Evolutionary conservation across 1,140 invertebrate genomes (phyloP).

Genomic region (Aethina tumida): DNA sequence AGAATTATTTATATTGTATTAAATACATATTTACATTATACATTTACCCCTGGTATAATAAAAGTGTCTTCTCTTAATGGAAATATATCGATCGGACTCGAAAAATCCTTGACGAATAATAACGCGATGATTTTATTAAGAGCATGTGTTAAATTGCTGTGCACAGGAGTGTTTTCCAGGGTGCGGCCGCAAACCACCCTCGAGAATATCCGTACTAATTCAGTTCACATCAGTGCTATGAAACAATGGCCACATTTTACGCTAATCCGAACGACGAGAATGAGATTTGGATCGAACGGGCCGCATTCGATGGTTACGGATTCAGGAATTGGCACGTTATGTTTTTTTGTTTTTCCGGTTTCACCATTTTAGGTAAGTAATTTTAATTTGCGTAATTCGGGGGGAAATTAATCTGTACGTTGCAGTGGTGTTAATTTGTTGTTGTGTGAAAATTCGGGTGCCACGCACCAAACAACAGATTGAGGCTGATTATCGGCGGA

Average conservation of each 20-base stretch:
- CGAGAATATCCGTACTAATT: too few relatives aligned
- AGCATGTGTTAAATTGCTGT: too few relatives aligned
- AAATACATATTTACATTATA: too few relatives aligned
- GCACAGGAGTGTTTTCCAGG: too few relatives aligned
- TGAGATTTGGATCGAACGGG: constrained; percentile 48
- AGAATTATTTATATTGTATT: too few relatives aligned
- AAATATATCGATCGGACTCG: too few relatives aligned
- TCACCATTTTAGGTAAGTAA: constrained; percentile 44
- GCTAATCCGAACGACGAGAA: constrained; percentile 31
- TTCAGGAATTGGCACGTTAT: constrained; percentile 56
- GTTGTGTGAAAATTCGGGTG: constrained; percentile 76
- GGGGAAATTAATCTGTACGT: constrained; percentile 6
- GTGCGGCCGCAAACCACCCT: too few relatives aligned
- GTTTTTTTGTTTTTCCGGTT: constrained; percentile 45
- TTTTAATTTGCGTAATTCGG: neutral
- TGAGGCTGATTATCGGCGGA: constrained; percentile 77
- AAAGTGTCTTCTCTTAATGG: too few relatives aligned
- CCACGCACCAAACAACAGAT: constrained; percentile 89
- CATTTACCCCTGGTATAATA: too few relatives aligned
- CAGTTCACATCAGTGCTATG: constrained; percentile 1
- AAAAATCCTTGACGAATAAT: too few relatives aligned
- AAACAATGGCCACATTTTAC: constrained; percentile 30
- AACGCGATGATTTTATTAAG: too few relatives aligned
- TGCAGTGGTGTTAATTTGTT: constrained; percentile 69
- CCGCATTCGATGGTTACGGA: constrained; percentile 42